These are phyloP conservation scores for Triplophysa tibetana DNA, from an alignment of 2,113 vertebrate species.

Conservation along the genomic window DNA sequence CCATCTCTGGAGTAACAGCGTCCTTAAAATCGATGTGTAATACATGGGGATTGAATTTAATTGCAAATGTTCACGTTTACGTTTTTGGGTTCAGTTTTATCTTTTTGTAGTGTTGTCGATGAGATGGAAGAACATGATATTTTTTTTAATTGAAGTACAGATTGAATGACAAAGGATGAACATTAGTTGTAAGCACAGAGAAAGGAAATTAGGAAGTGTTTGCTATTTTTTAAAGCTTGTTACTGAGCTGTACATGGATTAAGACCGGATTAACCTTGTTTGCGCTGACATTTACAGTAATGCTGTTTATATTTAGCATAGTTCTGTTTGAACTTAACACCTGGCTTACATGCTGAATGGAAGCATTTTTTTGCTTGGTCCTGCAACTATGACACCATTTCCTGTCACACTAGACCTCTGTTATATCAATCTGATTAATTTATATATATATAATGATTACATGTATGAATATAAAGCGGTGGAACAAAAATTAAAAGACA, in stretches of 20 bases:
- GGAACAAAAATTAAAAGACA: too few species aligned
- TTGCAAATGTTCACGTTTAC: too few species aligned
- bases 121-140: not conserved
- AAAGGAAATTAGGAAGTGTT: not conserved
- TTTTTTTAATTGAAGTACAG: not conserved
- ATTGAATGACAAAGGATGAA: not conserved
- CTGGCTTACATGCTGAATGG: not conserved
- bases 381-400: too few species aligned
- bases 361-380: not conserved
- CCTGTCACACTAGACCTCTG: too few species aligned
- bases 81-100: not conserved
- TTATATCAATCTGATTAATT: too few species aligned
- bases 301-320: conserved; percentile 16
- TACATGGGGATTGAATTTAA: not conserved
- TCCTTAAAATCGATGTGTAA: not conserved
- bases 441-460: too few species aligned
- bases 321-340: not conserved
- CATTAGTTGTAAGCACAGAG: not conserved
- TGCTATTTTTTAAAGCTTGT: conserved; percentile 40
- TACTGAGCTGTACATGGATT: conserved; percentile 26
- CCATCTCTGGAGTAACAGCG: not conserved
- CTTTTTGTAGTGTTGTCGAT: not conserved
- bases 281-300: conserved; percentile 35
- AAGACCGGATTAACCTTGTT: conserved; percentile 42
- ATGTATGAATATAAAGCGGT: too few species aligned